These are phyloP conservation scores for Sapayoa aenigma DNA, from an alignment of 2,113 vertebrate species.

Conservation along the genomic window DNA sequence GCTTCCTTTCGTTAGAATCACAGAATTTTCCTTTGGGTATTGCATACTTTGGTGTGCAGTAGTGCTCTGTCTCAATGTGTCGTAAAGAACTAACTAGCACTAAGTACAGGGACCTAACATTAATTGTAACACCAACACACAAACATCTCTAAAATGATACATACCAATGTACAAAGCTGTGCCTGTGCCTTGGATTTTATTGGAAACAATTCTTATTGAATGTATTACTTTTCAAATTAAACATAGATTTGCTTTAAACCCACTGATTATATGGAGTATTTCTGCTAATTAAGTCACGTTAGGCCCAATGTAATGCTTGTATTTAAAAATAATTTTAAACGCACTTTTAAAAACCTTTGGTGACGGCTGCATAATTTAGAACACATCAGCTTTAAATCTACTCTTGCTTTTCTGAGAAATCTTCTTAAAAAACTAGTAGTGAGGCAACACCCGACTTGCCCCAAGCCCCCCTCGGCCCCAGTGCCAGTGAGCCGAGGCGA, in stretches of 20 bases:
- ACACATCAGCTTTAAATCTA: background rate
- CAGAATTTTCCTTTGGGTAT: constrained; percentile 75
- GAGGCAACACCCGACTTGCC: background rate
- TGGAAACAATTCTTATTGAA: constrained; percentile 48
- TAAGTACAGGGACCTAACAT: constrained; percentile 66
- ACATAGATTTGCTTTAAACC: constrained; percentile 53
- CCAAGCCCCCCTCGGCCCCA: background rate
- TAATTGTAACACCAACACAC: constrained; percentile 71
- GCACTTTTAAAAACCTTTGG: constrained; percentile 65
- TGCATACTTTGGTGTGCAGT: constrained; percentile 82
- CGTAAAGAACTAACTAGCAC: constrained; percentile 70
- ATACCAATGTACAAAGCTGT: constrained; percentile 70
- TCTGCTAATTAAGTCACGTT: constrained; percentile 50
- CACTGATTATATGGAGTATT: constrained; percentile 55
- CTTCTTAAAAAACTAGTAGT: background rate
- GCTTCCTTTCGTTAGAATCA: constrained; percentile 68
- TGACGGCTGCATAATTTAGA: constrained; percentile 53
- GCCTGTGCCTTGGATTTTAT: constrained; percentile 67
- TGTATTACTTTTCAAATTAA: constrained; percentile 44
- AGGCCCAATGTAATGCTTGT: constrained; percentile 51
- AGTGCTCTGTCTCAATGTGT: constrained; percentile 78
- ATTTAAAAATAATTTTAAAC: constrained; percentile 60
- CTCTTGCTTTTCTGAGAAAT: background rate
- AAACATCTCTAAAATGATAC: constrained; percentile 72
- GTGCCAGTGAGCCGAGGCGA: fast-evolving